Percentiles rank a stretch among this genome's conserved stretches.
Conservation (phyloP, 2,888 invertebrate genomes). For the Trachelus stipa region DNA sequence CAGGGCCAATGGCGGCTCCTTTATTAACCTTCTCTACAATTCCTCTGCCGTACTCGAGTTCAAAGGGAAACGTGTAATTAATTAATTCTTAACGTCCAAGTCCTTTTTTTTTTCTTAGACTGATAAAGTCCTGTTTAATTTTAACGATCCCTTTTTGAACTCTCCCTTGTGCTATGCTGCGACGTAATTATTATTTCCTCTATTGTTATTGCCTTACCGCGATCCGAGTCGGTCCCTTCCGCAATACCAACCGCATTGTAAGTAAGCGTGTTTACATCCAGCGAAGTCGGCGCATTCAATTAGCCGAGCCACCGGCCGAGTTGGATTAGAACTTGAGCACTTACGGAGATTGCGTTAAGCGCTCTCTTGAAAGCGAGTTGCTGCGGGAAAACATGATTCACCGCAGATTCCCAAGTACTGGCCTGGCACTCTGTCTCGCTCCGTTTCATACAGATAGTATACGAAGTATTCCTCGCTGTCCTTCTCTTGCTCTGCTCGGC, state of each 20-base stretch:
- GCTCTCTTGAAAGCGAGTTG: conserved; percentile 38
- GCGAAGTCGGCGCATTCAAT: conserved; percentile 34
- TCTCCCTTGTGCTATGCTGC: background rate
- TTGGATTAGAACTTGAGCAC: conserved; percentile 39
- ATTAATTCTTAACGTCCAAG: background rate
- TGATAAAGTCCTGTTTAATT: background rate
- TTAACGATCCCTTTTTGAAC: background rate
- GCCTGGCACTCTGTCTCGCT: conserved; percentile 22
- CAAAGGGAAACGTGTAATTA: background rate
- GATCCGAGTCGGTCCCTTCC: background rate
- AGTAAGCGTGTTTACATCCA: conserved; percentile 29
- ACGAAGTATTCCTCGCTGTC: background rate
- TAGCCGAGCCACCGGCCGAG: conserved; percentile 38
- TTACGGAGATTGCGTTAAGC: conserved; percentile 31
- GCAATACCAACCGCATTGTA: background rate
- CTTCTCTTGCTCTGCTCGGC: conserved; percentile 3
- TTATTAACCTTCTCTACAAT: background rate
- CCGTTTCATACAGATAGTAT: background rate
- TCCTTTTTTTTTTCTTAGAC: background rate
- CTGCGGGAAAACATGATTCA: conserved; percentile 38
- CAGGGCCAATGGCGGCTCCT: background rate
- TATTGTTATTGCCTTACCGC: background rate
- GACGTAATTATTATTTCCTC: background rate
- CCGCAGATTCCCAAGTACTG: conserved; percentile 25
- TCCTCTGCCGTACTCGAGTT: background rate